These are phyloP conservation scores for Capitella teleta DNA, from an alignment of 1,140 invertebrate species.

Conservation along the genomic window DNA sequence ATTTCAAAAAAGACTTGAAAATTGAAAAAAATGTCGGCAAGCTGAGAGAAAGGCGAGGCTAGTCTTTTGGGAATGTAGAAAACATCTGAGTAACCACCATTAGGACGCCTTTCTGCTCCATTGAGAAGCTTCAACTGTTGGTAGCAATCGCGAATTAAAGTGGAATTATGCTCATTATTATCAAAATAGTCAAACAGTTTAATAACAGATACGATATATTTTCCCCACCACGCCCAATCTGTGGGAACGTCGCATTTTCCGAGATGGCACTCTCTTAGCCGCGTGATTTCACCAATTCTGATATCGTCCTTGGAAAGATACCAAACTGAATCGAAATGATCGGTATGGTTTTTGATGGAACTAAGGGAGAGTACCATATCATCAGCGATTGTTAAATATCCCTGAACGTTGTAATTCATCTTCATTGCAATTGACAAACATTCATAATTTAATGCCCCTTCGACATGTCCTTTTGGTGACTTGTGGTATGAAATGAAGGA, in stretches of 20 bases:
- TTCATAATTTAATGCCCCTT: conserved; percentile 21
- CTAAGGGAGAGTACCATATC: conserved; percentile 13
- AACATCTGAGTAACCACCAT: conserved; percentile 10
- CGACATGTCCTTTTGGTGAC: conserved; percentile 1
- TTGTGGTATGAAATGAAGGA: conserved; percentile 28
- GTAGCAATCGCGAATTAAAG: neutral
- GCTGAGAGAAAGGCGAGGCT: conserved; percentile 1
- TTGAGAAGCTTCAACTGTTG: neutral
- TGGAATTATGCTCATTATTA: neutral
- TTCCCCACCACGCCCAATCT: conserved; percentile 8
- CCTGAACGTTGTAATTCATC: conserved; percentile 36
- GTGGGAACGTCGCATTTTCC: conserved; percentile 7
- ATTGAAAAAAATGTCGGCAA: conserved; percentile 4
- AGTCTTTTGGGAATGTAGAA: conserved; percentile 9
- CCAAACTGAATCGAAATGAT: neutral
- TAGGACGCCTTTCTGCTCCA: neutral
- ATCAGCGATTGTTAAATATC: conserved; percentile 28
- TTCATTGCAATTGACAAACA: conserved; percentile 33
- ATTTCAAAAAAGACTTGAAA: conserved; percentile 9
- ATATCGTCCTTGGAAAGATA: neutral
- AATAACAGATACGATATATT: neutral
- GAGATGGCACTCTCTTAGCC: conserved; percentile 2
- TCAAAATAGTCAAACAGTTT: neutral
- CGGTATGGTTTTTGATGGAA: neutral
- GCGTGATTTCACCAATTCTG: conserved; percentile 6